Percentiles rank a stretch among this genome's conserved stretches.
Conservation (phyloP, 2,888 invertebrate genomes). For the Augochlorella aurata region DNA sequence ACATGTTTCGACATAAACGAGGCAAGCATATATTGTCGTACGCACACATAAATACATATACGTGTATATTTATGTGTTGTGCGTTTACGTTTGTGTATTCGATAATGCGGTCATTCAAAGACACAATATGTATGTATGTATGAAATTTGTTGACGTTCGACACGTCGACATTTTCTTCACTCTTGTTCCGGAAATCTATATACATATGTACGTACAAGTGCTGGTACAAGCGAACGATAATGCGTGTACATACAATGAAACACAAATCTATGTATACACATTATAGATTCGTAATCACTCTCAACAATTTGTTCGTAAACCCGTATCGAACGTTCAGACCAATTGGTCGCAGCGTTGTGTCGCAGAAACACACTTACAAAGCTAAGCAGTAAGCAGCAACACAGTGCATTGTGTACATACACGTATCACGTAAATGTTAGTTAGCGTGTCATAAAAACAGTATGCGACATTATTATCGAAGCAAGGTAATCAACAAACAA, state of each 20-base stretch:
- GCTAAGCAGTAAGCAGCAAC: neutral
- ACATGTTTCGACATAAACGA: neutral
- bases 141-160: neutral
- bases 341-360: neutral
- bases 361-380: neutral
- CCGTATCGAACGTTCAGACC: neutral
- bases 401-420: neutral
- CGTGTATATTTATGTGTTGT: too few species aligned
- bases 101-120: neutral
- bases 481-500: neutral
- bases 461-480: neutral
- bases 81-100: neutral
- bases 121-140: neutral
- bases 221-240: too few species aligned
- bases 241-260: too few species aligned
- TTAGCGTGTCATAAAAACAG: neutral
- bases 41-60: neutral
- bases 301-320: neutral
- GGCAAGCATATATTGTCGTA: neutral
- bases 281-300: neutral
- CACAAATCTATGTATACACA: neutral
- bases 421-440: neutral
- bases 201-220: too few species aligned
- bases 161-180: neutral
- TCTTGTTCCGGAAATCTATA: neutral